Evolutionary conservation across 92 coral and sea anemone species (phyloP).

Genomic region (Palythoa caribaeorum): DNA sequence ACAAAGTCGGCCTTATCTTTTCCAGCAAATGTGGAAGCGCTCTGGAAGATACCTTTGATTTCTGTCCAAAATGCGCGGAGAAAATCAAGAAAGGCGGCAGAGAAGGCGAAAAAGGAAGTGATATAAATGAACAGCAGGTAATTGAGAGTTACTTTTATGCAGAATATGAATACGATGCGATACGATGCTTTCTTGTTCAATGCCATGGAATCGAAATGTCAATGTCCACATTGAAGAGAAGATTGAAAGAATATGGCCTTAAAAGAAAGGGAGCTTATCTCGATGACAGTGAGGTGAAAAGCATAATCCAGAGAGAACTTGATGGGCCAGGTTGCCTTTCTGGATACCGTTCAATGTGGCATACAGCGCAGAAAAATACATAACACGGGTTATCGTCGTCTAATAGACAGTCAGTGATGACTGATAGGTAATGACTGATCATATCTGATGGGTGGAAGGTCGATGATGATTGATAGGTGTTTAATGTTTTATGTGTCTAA

Average conservation of each 20-base stretch:
- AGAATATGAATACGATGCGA: constrained; percentile 40
- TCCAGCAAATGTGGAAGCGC: neutral
- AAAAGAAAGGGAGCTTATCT: constrained; percentile 45
- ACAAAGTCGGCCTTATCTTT: neutral
- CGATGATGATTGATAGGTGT: too few species aligned
- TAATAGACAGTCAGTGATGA: too few species aligned
- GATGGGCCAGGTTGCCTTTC: constrained; percentile 62
- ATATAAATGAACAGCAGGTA: constrained; percentile 12
- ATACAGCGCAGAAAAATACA: too few species aligned
- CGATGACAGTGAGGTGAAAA: constrained; percentile 24
- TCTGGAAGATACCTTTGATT: constrained; percentile 30
- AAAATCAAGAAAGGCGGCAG: constrained; percentile 6
- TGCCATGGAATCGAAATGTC: constrained; percentile 50
- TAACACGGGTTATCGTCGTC: too few species aligned
- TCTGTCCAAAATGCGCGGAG: constrained; percentile 42
- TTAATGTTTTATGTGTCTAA: too few species aligned
- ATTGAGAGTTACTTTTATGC: constrained; percentile 14
- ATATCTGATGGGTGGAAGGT: too few species aligned
- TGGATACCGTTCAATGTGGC: constrained; percentile 66
- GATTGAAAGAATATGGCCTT: constrained; percentile 41
- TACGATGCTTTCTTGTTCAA: constrained; percentile 42
- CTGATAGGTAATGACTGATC: too few species aligned
- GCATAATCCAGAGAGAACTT: constrained; percentile 41
- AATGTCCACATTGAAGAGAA: constrained; percentile 52
- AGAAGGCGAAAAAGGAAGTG: neutral